Base-by-base conservation (phyloP, 1,140 invertebrate species). In the Popillia japonica region DNA sequence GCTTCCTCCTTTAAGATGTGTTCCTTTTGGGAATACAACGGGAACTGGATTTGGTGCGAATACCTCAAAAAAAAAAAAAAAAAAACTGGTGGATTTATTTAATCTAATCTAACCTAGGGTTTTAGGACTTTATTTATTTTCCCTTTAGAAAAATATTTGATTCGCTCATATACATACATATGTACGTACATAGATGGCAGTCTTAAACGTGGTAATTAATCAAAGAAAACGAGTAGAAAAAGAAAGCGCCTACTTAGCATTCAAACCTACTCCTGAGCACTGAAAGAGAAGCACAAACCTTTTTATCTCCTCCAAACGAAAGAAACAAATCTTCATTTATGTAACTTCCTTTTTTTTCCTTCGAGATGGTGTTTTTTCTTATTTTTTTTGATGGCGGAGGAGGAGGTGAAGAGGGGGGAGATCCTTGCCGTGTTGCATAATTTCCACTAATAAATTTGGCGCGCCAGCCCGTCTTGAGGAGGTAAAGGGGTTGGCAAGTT, bases 321-420 rank as follows among this genome's bases (percentile, higher is more conserved):
- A 55, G 48, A n/a, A 55, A 55, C 48, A 55, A 55, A 55, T 55
- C 48, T 55, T 55, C 48, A 55, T 55, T 55, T 55, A 55, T 55
- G 14, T 55, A 55, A 55, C 48, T 55, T 55, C 48, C 14, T 55
- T 55, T 55, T 17, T 34, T 34, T 34, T 34, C 4, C 27, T 4
- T 4, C 2, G 27, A 34, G n/a, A n/a, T n/a, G 4, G 44, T 48
- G 11, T 48, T 48, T n/a, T 48, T 48, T 48, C 17, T 48, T 48
- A 17, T 17, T 55, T 55, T 17, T 55, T 55, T 55, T 17, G 3
- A n/a, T 34, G 27, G 27, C 2, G 27, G 27, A 4, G 4, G 27
- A 34, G 4, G 27, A 34, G 27, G 2, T n/a, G n/a, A n/a, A n/a
- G 27, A 34, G 27, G 4, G 4, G 27, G 27, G 27, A 4, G 27